Percentiles rank a stretch among this genome's conserved stretches.
phyloP scores from a whole-genome alignment of 2,888 invertebrate species.

The Platycheirus rosarum region DNA sequence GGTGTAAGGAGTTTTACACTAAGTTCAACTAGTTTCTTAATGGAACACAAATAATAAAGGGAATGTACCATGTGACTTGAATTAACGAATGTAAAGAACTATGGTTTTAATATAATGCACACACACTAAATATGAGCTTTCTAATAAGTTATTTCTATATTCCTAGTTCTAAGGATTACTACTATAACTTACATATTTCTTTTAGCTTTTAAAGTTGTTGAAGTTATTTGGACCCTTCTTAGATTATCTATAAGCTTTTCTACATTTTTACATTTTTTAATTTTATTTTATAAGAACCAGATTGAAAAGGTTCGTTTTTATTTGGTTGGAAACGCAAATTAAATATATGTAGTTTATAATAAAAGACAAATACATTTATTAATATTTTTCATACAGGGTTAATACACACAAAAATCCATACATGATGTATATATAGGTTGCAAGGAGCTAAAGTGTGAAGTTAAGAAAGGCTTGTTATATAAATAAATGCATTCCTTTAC shows the following conservation, averaged over 20 bases:
- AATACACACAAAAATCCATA: conserved; percentile 46
- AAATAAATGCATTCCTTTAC: conserved; percentile 2
- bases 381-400: conserved; percentile 37
- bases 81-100: conserved; percentile 26
- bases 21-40: conserved; percentile 42
- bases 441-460: conserved; percentile 4
- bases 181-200: background rate
- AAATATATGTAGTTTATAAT: conserved; percentile 30
- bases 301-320: conserved; percentile 21
- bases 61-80: conserved; percentile 15
- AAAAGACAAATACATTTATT: conserved; percentile 44
- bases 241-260: conserved; percentile 33
- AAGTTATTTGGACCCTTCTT: background rate
- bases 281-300: conserved; percentile 20
- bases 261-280: conserved; percentile 44
- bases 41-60: conserved; percentile 24
- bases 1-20: conserved; percentile 13
- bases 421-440: conserved; percentile 21
- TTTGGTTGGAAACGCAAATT: conserved; percentile 39
- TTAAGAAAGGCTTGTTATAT: conserved; percentile 2
- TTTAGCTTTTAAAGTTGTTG: background rate
- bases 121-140: conserved; percentile 73
- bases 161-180: conserved; percentile 34
- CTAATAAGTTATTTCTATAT: conserved; percentile 28
- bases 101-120: conserved; percentile 19